Base-by-base conservation (phyloP, 2,797 vertebrate species). In the Ciconia nigra region DNA sequence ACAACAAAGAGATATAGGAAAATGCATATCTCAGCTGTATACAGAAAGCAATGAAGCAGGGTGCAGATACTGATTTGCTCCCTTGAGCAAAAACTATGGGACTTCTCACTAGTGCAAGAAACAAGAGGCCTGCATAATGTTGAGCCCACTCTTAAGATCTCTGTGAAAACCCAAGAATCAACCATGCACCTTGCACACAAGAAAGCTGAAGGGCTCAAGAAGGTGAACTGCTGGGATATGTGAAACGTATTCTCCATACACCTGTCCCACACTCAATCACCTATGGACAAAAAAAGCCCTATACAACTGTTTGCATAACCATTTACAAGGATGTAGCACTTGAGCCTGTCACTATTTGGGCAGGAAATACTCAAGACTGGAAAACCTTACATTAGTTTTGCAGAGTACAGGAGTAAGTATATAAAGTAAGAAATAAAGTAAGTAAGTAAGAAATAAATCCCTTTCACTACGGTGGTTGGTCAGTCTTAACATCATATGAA, bases 11-110 rank as follows among this genome's bases (percentile, higher is more conserved):
- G 7, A 49, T 5, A 59, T 0, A 72, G 22, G 14, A 70, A 80
- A 83, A 83, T 3, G 4, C 0, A 0, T 33, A n/a, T 37, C 17
- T 85, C 25, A 26, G 26, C 25, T 42, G 4, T 15, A 22, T n/a
- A 72, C 2, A 66, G 51, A 80, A 92, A 86, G 18, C 59, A 73
- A 28, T 17, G 28, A 85, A 81, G 33, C 9, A 16, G 35, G 33
- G 29, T 33, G 24, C 13, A 66, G n/a, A 54, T 16, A 70, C 1
- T 3, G 54, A 62, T 42, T 70, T 84, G 20, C 8, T 46, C 33
- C 61, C 44, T 46, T 22, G 28, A 86, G 39, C 15, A 88, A 72
- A 72, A 67, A n/a, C 44, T 49, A 15, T 2, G 12, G 33, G 10
- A 55, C 11, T 52, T 80, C 6, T 69, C 22, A 54, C 4, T 19